A percentile compares a stretch with the other conserved stretches of the same genome.
These are phyloP conservation scores for Pygocentrus nattereri DNA, from an alignment of 2,797 vertebrate genomes.

Conservation along the genomic window DNA sequence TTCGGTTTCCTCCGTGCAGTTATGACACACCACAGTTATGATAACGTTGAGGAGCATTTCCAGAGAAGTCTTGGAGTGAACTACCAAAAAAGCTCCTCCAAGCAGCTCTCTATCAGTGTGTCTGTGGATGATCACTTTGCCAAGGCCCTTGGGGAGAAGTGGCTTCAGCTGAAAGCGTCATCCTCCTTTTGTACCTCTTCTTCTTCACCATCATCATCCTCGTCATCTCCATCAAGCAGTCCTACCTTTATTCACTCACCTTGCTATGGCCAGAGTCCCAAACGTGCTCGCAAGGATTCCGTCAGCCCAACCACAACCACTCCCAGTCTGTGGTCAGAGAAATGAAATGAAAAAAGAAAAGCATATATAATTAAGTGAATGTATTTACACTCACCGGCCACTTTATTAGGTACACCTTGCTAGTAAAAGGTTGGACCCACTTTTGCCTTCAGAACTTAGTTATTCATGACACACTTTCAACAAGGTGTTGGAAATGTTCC, in stretches of 20 bases:
- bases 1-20: slow-evolving; percentile 62
- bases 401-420: no score
- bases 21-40: slow-evolving; percentile 70
- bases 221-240: slow-evolving; percentile 78
- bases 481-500: no score
- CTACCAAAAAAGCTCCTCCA: slow-evolving; percentile 72
- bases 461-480: no score
- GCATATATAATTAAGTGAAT: slow-evolving; percentile 22
- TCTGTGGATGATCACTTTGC: slow-evolving; percentile 86
- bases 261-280: slow-evolving; percentile 71
- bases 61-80: slow-evolving; percentile 79
- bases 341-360: slow-evolving; percentile 65
- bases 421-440: no score
- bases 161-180: slow-evolving; percentile 77
- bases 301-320: slow-evolving; percentile 64
- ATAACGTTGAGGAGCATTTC: slow-evolving; percentile 83
- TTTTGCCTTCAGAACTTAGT: no score
- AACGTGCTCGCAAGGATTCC: slow-evolving; percentile 69
- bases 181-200: slow-evolving; percentile 66
- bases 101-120: slow-evolving; percentile 79
- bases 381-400: no score
- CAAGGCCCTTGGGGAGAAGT: slow-evolving; percentile 84
- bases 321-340: slow-evolving; percentile 71
- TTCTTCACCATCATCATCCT: slow-evolving; percentile 73
- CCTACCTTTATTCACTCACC: slow-evolving; percentile 77